Percentiles rank a stretch among this genome's conserved stretches.
Conservation (phyloP, 2,113 vertebrate species). For the Myrmophylax atrothorax region DNA sequence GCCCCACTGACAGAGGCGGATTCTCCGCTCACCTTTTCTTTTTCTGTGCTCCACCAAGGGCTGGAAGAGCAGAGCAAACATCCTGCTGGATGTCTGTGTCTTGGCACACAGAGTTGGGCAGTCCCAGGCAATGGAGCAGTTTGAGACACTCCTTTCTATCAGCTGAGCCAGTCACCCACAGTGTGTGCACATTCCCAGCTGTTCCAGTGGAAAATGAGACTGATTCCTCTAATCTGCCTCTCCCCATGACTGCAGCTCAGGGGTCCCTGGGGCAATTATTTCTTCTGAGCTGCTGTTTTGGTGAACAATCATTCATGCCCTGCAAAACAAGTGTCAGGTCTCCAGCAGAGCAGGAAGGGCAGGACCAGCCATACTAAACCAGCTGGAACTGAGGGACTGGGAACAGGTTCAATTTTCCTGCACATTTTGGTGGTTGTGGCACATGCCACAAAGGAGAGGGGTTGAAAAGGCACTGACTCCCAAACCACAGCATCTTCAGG, state of each 20-base stretch:
- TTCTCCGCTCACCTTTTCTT: background rate
- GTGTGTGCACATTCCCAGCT: background rate
- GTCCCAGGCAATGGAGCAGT: background rate
- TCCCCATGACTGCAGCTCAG: background rate
- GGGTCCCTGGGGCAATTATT: background rate
- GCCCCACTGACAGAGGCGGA: too few species aligned
- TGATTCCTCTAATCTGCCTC: background rate
- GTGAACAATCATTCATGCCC: background rate
- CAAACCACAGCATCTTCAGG: background rate
- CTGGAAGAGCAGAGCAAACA: background rate
- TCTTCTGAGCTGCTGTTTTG: background rate
- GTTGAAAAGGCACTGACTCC: background rate
- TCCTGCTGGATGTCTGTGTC: background rate
- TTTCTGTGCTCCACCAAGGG: background rate
- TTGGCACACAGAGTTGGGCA: fast-evolving
- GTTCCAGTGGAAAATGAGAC: slow-evolving; percentile 6
- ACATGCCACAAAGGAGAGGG: background rate
- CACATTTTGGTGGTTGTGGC: background rate
- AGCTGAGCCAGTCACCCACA: background rate
- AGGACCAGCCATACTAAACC: background rate
- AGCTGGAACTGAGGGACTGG: background rate
- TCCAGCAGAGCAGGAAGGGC: background rate
- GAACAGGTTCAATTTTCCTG: background rate
- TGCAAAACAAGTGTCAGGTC: background rate
- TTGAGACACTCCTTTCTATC: background rate